Evolutionary conservation across 2,113 vertebrate genomes (phyloP).

Genomic region (Psammodynastes pulverulentus): DNA sequence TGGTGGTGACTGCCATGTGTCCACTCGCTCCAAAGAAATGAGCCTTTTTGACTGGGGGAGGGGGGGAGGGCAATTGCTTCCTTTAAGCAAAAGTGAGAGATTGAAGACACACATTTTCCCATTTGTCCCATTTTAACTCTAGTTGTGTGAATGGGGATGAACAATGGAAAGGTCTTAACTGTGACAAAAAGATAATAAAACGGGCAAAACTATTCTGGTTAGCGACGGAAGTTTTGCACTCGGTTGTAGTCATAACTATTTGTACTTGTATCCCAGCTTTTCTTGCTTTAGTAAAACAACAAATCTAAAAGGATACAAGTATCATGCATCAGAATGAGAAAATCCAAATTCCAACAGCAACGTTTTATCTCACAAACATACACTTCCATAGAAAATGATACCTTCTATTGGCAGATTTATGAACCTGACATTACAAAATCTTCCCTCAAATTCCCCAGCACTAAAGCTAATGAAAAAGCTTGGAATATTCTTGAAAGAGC

Average conservation of each 20-base stretch:
- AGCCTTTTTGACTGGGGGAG: neutral
- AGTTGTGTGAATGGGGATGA: neutral
- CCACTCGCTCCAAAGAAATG: neutral
- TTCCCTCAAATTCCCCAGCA: neutral
- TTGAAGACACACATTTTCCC: neutral
- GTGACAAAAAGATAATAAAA: neutral
- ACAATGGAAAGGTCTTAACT: neutral
- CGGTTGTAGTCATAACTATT: neutral
- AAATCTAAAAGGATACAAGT: neutral
- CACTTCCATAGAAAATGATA: neutral
- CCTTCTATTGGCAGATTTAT: neutral
- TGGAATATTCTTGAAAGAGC: neutral
- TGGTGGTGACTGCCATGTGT: neutral
- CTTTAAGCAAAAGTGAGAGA: neutral
- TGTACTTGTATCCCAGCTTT: neutral
- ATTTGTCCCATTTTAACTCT: neutral
- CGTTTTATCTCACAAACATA: neutral
- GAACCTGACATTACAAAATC: neutral
- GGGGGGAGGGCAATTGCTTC: neutral
- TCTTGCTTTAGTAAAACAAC: neutral
- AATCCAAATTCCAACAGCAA: neutral
- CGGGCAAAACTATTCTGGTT: too few relatives aligned
- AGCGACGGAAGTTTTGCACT: neutral
- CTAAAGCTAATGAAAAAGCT: neutral
- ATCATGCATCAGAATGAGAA: neutral